Base-by-base conservation (phyloP, 2,113 vertebrate species). In the Carlito syrichta region DNA sequence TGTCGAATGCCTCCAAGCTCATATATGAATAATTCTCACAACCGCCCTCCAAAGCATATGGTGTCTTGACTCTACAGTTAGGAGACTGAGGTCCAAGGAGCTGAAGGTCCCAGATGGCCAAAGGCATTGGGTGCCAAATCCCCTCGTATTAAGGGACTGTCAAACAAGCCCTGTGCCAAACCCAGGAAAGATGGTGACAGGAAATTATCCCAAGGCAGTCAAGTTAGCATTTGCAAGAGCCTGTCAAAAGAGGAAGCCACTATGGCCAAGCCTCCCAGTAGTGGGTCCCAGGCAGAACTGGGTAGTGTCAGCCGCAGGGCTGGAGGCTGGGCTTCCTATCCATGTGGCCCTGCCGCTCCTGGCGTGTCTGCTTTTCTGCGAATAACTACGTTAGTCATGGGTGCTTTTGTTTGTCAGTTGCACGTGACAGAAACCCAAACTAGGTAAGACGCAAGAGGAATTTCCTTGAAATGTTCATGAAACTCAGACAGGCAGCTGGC, bases 1-100 rank as follows among this genome's bases (percentile, higher is more conserved):
- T 10, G 4, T 52, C 2, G 16, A 8, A 8, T 19, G 5, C 0
- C 5, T 14, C 32, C 8, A 23, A 0, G 30, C 40, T 63, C 58
- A 3, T 4, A 3, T n/a, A n/a, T n/a, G n/a, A n/a, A n/a, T 8
- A 6, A 54, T 2, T 13, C 6, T 56, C 3, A 10, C 73, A 30
- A 13, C 52, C 32, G 7, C 63, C 27, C 40, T 23, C 6, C 32
- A 40, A 45, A 40, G 35, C n/a, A 38, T 13, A 2, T 27, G 2
- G 14, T 48, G 23, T 32, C 88, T 32, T 58, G 30, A 13, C 12
- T 54, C 45, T 25, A 1, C 3, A 68, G 23, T 50, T 20, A 77
- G 71, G 81, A 69, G 56, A 27, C 7, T 40, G 40, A 60, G 7
- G 6, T 35, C 79, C 68, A 14, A 35, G 40, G 66, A 63, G 8